Evolutionary conservation across 1,140 invertebrate species (phyloP).

Genomic region (Lepidurus couesii): DNA sequence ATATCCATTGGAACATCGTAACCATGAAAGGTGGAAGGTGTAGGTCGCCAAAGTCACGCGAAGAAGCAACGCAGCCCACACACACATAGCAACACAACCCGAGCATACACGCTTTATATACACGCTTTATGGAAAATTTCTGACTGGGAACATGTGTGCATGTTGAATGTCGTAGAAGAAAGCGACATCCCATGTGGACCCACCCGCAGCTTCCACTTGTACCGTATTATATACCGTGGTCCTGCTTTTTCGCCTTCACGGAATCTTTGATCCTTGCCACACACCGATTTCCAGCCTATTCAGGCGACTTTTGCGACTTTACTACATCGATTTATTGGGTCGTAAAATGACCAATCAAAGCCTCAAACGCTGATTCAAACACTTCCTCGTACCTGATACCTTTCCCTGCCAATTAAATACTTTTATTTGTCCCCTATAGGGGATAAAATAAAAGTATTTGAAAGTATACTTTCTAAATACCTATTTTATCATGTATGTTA

Average conservation of each 20-base stretch:
- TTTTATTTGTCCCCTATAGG: too few species aligned
- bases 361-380: too few species aligned
- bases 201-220: neutral
- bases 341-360: neutral
- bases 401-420: too few species aligned
- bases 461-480: too few species aligned
- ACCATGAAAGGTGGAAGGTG: conserved; percentile 4
- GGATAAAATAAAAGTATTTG: too few species aligned
- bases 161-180: neutral
- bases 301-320: neutral
- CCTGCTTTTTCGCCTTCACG: neutral
- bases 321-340: neutral
- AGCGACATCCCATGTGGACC: conserved; percentile 12
- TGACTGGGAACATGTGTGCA: neutral
- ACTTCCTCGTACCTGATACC: too few species aligned
- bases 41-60: conserved; percentile 5
- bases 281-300: neutral
- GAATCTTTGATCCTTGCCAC: neutral
- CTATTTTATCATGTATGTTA: too few species aligned
- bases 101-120: neutral
- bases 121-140: conserved; percentile 7
- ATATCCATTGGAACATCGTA: neutral
- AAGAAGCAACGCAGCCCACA: neutral
- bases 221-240: neutral
- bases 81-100: neutral